Conservation (phyloP, 2,113 vertebrate genomes). For the Trogon melanurus region DNA sequence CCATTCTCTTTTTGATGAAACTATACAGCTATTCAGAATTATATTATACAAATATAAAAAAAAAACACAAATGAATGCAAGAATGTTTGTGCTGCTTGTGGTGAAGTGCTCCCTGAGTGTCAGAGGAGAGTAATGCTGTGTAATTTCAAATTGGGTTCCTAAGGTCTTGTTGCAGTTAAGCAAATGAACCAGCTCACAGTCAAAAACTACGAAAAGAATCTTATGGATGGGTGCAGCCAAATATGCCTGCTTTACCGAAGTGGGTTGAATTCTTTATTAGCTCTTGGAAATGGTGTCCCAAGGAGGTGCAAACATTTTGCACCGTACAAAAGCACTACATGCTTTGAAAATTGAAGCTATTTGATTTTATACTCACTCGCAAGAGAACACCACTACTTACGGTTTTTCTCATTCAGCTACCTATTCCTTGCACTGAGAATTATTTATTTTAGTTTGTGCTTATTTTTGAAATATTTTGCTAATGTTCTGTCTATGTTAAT, state of each 20-base stretch:
- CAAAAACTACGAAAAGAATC: neutral
- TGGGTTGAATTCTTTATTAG: neutral
- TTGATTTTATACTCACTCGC: rapidly evolving
- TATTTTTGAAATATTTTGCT: neutral
- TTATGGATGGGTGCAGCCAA: neutral
- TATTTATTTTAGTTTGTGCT: neutral
- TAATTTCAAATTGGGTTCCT: neutral
- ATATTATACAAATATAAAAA: neutral
- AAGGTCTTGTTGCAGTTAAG: neutral
- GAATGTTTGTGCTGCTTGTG: neutral
- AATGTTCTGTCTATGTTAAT: neutral
- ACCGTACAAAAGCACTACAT: neutral
- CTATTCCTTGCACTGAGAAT: neutral
- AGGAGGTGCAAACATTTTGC: neutral
- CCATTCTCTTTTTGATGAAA: rapidly evolving
- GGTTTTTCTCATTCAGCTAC: neutral
- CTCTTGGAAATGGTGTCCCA: neutral
- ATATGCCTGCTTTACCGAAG: neutral
- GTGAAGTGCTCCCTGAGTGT: neutral
- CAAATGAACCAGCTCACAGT: neutral
- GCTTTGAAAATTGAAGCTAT: neutral
- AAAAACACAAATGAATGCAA: neutral
- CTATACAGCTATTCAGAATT: neutral
- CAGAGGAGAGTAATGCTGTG: rapidly evolving
- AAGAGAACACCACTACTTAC: rapidly evolving